phyloP scores from a whole-genome alignment of 2,888 invertebrate genomes.

The Ophion ellenae region DNA sequence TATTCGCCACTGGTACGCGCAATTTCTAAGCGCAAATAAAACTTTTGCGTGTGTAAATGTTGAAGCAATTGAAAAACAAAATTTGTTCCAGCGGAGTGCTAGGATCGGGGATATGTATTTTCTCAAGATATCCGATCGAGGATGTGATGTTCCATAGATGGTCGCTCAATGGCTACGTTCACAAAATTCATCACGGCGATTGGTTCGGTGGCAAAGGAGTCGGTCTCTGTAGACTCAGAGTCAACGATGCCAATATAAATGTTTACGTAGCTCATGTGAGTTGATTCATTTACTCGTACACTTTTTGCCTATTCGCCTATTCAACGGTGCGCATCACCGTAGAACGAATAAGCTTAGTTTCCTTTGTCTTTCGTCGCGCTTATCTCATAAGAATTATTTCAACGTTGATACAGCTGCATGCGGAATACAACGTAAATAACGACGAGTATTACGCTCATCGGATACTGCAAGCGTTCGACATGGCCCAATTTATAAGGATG shows the following conservation, averaged over 20 bases:
- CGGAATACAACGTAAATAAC: conserved; percentile 93
- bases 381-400: conserved; percentile 9
- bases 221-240: conserved; percentile 91
- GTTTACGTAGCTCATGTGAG: conserved; percentile 96
- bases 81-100: conserved; percentile 90
- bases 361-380: neutral
- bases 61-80: neutral
- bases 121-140: conserved; percentile 92
- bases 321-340: neutral
- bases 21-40: too few relatives aligned
- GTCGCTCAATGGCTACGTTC: conserved; percentile 98
- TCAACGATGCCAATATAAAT: conserved; percentile 89
- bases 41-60: neutral
- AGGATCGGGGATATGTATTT: conserved; percentile 95
- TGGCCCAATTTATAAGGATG: conserved; percentile 96
- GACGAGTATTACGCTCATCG: conserved; percentile 97
- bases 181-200: conserved; percentile 97
- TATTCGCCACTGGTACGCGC: too few relatives aligned
- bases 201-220: conserved; percentile 99
- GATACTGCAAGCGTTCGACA: conserved; percentile 96
- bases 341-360: neutral
- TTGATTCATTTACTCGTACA: neutral
- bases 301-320: neutral
- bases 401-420: conserved; percentile 90
- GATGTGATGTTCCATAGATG: conserved; percentile 96